phyloP scores from a whole-genome alignment of 35 echinoderm and acorn worm genomes.

The Stichopus chloronotus region DNA sequence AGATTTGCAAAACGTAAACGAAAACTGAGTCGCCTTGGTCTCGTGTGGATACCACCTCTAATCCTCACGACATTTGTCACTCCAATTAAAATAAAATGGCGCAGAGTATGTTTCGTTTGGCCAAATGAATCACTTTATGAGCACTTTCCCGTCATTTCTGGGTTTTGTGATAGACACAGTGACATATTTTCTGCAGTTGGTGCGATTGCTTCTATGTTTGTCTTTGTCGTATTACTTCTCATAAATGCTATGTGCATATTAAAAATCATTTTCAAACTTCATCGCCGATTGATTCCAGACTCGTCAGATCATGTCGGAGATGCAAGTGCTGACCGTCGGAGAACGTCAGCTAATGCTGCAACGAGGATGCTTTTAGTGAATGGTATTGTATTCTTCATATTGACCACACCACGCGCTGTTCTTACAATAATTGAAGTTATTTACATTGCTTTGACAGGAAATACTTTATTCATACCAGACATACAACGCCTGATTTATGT shows the following conservation, averaged over 20 bases:
- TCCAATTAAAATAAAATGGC: conserved; percentile 42
- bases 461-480: not conserved
- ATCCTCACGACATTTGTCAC: conserved; percentile 39
- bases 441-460: not conserved
- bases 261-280: conserved; percentile 34
- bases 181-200: not conserved
- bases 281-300: not conserved
- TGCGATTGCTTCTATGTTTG: conserved; percentile 37
- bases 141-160: conserved; percentile 37
- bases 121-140: not conserved
- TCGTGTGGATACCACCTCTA: conserved; percentile 48
- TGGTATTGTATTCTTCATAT: conserved; percentile 68
- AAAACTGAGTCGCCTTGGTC: conserved; percentile 29
- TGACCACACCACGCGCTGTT: conserved; percentile 47
- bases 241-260: not conserved
- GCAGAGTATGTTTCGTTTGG: not conserved
- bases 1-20: conserved; percentile 22
- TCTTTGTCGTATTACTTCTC: conserved; percentile 58
- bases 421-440: conserved; percentile 1
- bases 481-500: not conserved
- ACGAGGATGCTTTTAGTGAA: conserved; percentile 72
- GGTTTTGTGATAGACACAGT: conserved; percentile 39
- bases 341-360: conserved; percentile 47
- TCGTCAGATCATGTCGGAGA: not conserved
- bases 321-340: not conserved